Conservation (phyloP, 1,140 invertebrate genomes). For the Melanaphis sacchari region DNA sequence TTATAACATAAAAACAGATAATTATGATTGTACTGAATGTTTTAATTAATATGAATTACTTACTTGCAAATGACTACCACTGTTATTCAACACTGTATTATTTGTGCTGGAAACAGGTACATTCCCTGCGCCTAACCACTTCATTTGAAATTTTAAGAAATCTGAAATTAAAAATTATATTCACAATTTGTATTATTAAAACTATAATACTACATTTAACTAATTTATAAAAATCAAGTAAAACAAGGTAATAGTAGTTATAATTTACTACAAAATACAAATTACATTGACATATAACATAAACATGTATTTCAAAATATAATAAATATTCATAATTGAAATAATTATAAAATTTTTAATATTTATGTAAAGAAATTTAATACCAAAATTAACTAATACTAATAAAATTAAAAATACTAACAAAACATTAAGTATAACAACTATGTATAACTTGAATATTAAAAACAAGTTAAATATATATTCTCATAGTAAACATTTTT, state of each 20-base stretch:
- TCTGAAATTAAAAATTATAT: conserved; percentile 29
- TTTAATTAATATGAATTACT: neutral
- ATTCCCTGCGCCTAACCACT: conserved; percentile 57
- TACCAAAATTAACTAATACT: neutral
- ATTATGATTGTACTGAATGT: neutral
- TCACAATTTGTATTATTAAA: neutral
- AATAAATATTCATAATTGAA: neutral
- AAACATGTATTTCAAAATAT: neutral
- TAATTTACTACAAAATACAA: neutral
- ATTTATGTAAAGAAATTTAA: neutral
- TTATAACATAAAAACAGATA: neutral
- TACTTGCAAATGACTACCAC: conserved; percentile 50
- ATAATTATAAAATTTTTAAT: neutral
- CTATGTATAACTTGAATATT: neutral
- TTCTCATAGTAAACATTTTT: neutral
- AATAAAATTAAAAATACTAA: neutral
- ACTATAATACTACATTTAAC: neutral
- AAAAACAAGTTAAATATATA: no score
- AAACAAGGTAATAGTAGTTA: neutral
- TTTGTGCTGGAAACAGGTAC: conserved; percentile 57
- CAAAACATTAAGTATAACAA: neutral
- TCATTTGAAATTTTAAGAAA: conserved; percentile 54
- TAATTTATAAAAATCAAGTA: no score
- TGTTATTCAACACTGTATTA: conserved; percentile 56
- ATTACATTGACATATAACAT: neutral